These are phyloP conservation scores for Trichopria drosophilae DNA, from an alignment of 2,888 invertebrate species.

Conservation along the genomic window DNA sequence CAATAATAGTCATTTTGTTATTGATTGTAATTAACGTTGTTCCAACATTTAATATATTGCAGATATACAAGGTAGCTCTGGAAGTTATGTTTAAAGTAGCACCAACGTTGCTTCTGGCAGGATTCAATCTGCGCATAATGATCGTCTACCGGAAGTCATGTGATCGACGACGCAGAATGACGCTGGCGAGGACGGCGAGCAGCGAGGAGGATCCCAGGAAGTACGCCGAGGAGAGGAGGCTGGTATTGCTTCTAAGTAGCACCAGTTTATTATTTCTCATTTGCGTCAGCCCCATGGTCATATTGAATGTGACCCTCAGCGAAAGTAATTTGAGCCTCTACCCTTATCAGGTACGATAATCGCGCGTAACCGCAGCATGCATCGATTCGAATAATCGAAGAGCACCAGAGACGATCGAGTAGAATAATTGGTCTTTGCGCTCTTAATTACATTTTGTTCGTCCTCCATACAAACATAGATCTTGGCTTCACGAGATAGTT, in stretches of 20 bases:
- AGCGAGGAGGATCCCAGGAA: slow-evolving; percentile 68
- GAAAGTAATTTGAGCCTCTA: slow-evolving; percentile 66
- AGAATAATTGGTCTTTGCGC: neutral
- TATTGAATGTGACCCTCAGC: slow-evolving; percentile 69
- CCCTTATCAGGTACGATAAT: slow-evolving; percentile 64
- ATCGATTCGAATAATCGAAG: neutral
- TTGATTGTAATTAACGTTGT: neutral
- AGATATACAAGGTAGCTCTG: slow-evolving; percentile 66
- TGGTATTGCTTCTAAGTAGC: slow-evolving; percentile 68
- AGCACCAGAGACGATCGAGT: neutral
- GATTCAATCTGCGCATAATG: slow-evolving; percentile 69
- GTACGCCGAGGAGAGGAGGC: slow-evolving; percentile 69
- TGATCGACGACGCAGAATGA: slow-evolving; percentile 68
- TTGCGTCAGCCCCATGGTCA: slow-evolving; percentile 74
- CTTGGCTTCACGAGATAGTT: no score
- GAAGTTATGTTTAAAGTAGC: slow-evolving; percentile 70
- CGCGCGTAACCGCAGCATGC: neutral
- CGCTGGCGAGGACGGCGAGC: slow-evolving; percentile 63
- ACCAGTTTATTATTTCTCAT: slow-evolving; percentile 70
- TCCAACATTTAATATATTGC: slow-evolving; percentile 14
- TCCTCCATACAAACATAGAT: neutral
- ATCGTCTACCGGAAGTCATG: slow-evolving; percentile 69
- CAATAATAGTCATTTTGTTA: neutral
- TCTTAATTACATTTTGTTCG: neutral
- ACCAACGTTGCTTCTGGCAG: slow-evolving; percentile 69